Evolutionary conservation across 2,888 invertebrate species (phyloP).

Genomic region (Drosophila macrospina): DNA sequence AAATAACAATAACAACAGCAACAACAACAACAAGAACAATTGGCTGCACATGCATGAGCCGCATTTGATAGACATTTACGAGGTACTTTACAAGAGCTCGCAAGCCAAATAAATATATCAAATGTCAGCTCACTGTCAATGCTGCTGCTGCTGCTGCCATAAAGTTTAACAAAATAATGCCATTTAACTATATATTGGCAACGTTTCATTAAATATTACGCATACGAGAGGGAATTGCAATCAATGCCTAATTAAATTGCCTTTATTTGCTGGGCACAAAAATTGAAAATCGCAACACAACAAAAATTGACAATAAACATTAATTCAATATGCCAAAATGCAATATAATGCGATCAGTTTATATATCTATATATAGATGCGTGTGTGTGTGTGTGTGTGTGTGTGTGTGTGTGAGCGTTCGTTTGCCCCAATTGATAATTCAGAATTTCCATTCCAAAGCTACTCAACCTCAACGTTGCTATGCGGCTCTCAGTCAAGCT

Average conservation of each 20-base stretch:
- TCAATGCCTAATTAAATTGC: constrained; percentile 68
- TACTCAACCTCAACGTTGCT: constrained; percentile 25
- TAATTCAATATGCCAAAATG: constrained; percentile 25
- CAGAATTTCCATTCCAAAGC: constrained; percentile 38
- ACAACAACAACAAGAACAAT: constrained; percentile 15
- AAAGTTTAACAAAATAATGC: constrained; percentile 31
- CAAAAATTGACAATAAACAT: constrained; percentile 14
- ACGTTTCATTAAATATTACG: constrained; percentile 31
- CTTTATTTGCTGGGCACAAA: constrained; percentile 39
- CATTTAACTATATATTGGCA: constrained; percentile 25
- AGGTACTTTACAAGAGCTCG: constrained; percentile 53
- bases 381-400: background rate
- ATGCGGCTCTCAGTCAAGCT: constrained; percentile 27
- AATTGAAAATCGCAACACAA: constrained; percentile 42
- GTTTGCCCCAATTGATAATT: constrained; percentile 42
- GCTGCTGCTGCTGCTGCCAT: constrained; percentile 27
- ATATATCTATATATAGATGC: constrained; percentile 33
- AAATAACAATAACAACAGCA: constrained; percentile 37
- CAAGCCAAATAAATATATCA: constrained; percentile 57
- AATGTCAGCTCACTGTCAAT: constrained; percentile 41
- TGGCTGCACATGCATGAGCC: constrained; percentile 34
- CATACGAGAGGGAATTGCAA: constrained; percentile 37
- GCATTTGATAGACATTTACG: constrained; percentile 59
- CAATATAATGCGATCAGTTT: constrained; percentile 1
- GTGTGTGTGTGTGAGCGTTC: too few relatives aligned